Conservation (phyloP, 2,888 invertebrate genomes). For the Andrena bicolor region DNA sequence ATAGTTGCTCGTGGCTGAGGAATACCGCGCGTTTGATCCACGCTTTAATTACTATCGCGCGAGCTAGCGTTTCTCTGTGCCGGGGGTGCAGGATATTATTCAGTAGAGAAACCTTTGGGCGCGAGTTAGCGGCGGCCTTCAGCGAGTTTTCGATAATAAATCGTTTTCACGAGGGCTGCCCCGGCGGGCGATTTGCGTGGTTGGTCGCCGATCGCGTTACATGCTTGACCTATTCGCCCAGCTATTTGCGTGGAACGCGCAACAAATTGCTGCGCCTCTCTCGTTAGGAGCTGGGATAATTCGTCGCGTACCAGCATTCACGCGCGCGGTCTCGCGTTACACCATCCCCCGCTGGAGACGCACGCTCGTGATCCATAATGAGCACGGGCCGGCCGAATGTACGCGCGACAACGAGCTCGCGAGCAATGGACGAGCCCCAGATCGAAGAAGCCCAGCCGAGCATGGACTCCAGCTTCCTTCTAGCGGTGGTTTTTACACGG, state of each 20-base stretch:
- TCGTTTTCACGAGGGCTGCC: conserved; percentile 38
- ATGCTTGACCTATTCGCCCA: conserved; percentile 60
- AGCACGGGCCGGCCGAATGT: neutral
- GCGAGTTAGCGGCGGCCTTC: conserved; percentile 17
- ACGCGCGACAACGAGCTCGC: neutral
- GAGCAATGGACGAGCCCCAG: too few species aligned
- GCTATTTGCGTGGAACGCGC: conserved; percentile 66
- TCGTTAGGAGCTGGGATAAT: conserved; percentile 52
- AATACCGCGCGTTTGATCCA: conserved; percentile 12
- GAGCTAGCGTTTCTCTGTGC: conserved; percentile 21
- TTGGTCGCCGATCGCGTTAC: conserved; percentile 29
- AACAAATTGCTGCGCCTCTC: conserved; percentile 67
- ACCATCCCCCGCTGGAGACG: conserved; percentile 8
- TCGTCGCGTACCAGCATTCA: conserved; percentile 29
- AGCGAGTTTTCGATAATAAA: conserved; percentile 51
- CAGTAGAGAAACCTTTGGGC: conserved; percentile 26
- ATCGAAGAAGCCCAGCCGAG: neutral
- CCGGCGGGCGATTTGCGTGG: conserved; percentile 10
- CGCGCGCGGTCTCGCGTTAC: conserved; percentile 36
- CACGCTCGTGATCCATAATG: conserved; percentile 1
- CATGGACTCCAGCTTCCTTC: conserved; percentile 2
- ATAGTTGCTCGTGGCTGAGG: neutral
- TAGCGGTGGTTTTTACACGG: neutral
- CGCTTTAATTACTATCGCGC: conserved; percentile 40
- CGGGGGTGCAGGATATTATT: neutral